Evolutionary conservation across 2,888 invertebrate species (phyloP).

Genomic region (Neoscelio sp.): DNA sequence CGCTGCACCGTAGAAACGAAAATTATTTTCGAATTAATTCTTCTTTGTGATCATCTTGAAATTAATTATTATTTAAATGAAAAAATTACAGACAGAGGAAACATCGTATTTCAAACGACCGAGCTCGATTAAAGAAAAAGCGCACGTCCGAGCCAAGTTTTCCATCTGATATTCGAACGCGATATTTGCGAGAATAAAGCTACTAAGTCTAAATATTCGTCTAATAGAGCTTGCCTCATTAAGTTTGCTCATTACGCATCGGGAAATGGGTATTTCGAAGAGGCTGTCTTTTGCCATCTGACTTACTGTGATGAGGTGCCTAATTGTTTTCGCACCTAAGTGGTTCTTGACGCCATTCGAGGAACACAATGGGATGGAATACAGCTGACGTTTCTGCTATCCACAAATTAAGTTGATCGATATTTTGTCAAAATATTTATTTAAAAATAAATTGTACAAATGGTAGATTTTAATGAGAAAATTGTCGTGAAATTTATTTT

Average conservation of each 20-base stretch:
- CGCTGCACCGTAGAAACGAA: not conserved
- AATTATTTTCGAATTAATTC: slow-evolving; percentile 23
- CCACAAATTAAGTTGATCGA: slow-evolving; percentile 1
- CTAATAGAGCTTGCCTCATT: slow-evolving; percentile 66
- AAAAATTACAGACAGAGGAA: slow-evolving; percentile 18
- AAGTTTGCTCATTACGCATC: slow-evolving; percentile 59
- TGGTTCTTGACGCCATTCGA: not conserved
- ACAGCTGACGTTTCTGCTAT: not conserved
- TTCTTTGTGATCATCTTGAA: slow-evolving; percentile 19
- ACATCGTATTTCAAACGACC: slow-evolving; percentile 21
- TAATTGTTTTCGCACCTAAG: slow-evolving; percentile 51
- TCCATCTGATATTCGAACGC: not conserved
- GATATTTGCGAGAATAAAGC: slow-evolving; percentile 24
- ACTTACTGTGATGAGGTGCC: slow-evolving; percentile 41
- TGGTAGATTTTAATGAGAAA: too few species aligned
- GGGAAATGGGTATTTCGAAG: slow-evolving; percentile 26
- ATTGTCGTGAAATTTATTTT: too few species aligned
- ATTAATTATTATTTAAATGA: slow-evolving; percentile 49
- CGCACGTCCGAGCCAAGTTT: slow-evolving; percentile 2
- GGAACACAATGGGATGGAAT: slow-evolving; percentile 17
- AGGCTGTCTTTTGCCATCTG: slow-evolving; percentile 43
- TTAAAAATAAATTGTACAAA: too few species aligned
- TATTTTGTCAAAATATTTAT: not conserved
- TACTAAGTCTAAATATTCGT: slow-evolving; percentile 63
- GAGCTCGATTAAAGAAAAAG: slow-evolving; percentile 6